Evolutionary conservation across 1,140 invertebrate genomes (phyloP), one percentile per base, ranked within the genome.

Genomic region (Psilanteris sp.): DNA sequence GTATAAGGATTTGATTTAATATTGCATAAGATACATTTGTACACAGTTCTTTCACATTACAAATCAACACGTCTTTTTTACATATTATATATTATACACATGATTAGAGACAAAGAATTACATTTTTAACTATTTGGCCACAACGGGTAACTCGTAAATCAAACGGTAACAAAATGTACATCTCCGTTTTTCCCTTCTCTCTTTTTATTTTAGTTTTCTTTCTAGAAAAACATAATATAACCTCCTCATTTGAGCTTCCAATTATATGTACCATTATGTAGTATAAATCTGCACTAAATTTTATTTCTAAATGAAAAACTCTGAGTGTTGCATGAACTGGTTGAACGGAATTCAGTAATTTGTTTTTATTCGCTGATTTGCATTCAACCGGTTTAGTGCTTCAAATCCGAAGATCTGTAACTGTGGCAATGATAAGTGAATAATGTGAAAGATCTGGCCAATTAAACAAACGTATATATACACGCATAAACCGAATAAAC

Each of bases 11-110:
- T 70, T 74, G 24, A 59, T 64, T 64, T 36, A 67, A 37, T 68
- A 64, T 50, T 22, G 27, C 29, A 55, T 57, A 61, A 67, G 27
- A 18, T 39, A 72, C 16, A 77, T 75, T 61, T 82, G 81, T 81
- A 79, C 55, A 80, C 83, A 82, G 83, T 79, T 84, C 83, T 86
- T 84, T 85, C 82, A 86, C 81, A 84, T 85, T 83, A 77, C 39
- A 52, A 52, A 67, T 37, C 34, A 64, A 43, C 29, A 62, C 29
- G 6, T 54, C 41, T 71, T 41, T 48, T 66, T 72, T 66, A 59
- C 18, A 20, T 5, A 20, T 26, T 16, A 41, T 26, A 44, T 41
- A 32, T 37, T 27, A 26, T 37, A 61, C 37, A 36, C 29, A 29
- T 11, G 32, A 11, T 44, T 2, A 27, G 4, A 44, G 31, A 20